Base-by-base conservation (phyloP, 2,113 vertebrate genomes). In the Neoarius graeffei region DNA sequence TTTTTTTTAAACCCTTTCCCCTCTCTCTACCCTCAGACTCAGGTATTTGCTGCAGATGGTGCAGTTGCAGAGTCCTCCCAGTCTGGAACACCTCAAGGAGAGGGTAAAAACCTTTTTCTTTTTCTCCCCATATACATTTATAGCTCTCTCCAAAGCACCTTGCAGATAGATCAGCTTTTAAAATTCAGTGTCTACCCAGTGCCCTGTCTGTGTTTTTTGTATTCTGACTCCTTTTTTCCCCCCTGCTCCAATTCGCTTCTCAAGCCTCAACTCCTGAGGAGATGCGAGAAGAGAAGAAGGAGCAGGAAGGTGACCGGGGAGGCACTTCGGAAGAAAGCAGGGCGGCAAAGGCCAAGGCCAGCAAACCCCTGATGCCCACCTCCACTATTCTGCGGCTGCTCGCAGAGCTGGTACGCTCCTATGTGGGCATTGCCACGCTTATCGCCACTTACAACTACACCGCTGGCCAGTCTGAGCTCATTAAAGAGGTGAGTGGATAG, bases 391-490 rank as follows among this genome's bases (percentile, higher is more conserved):
- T 98, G 92, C 95, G 97, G 88, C 95, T 98, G 81, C 94, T 98
- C 91, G 97, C 97, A 83, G 97, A 98, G 91, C 94, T 98, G 87
- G 97, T 98, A 82, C 96, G 97, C 89, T 98, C 97, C 27, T 98
- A 98, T 59, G 97, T 98, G 91, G 97, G 97, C 91, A 98, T 98
- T 0, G 97, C 97, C 88, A 97, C 97, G 0, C 93, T 98, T 82
- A 98, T 98, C 57, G 96, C 97, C 89, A 97, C 96, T 92, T 98
- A 98, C 94, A 97, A 95, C 95, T 98, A 98, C 90, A 97, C 97
- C 1, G 97, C 97, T 50, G 97, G 97, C 86, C 97, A 98, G 90
- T 98, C 97, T 1, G 97, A 98, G 90, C 96, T 98, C n/a, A 98
- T 98, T 91, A 98, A 98, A 92, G 97, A 98, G 96, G 97, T 97